Percentiles rank a stretch among this genome's conserved stretches.
Evolutionary conservation across 2,797 vertebrate genomes (phyloP).

Genomic region (Borostomias antarcticus): DNA sequence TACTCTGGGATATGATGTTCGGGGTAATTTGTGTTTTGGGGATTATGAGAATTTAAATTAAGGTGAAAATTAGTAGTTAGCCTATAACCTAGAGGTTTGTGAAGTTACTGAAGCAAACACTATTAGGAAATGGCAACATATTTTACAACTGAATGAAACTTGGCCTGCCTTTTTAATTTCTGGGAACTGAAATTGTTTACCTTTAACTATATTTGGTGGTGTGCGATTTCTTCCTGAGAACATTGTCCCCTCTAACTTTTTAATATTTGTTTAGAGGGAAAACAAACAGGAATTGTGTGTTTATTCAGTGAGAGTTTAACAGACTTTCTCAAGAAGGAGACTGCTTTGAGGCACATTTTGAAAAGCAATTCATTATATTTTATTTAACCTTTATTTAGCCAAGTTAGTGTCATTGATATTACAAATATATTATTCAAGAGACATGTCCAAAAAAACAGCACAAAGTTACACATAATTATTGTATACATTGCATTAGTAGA

Average conservation of each 20-base stretch:
- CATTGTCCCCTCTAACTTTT: slow-evolving; percentile 28
- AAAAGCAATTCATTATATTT: background rate
- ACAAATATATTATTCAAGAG: too few species aligned
- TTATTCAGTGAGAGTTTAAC: slow-evolving; percentile 34
- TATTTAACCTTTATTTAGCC: too few species aligned
- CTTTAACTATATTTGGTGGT: slow-evolving; percentile 28
- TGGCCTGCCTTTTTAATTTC: slow-evolving; percentile 2
- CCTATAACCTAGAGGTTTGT: background rate
- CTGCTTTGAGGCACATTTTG: background rate
- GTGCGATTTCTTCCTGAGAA: slow-evolving; percentile 15
- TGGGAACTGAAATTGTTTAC: slow-evolving; percentile 23
- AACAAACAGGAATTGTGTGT: slow-evolving; percentile 38
- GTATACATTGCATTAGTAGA: too few species aligned
- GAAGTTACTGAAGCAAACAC: background rate
- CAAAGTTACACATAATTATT: too few species aligned
- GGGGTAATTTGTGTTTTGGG: too few species aligned
- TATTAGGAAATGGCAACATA: too few species aligned
- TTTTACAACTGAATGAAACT: background rate
- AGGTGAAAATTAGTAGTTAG: too few species aligned
- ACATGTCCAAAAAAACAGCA: too few species aligned
- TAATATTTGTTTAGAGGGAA: slow-evolving; percentile 43
- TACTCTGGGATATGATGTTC: too few species aligned
- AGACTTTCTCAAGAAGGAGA: slow-evolving; percentile 2
- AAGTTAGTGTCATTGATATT: too few species aligned
- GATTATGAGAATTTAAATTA: too few species aligned